Percentiles rank a stretch among this genome's conserved stretches.
phyloP scores from a whole-genome alignment of 2,797 vertebrate species.

The Carapus acus region DNA sequence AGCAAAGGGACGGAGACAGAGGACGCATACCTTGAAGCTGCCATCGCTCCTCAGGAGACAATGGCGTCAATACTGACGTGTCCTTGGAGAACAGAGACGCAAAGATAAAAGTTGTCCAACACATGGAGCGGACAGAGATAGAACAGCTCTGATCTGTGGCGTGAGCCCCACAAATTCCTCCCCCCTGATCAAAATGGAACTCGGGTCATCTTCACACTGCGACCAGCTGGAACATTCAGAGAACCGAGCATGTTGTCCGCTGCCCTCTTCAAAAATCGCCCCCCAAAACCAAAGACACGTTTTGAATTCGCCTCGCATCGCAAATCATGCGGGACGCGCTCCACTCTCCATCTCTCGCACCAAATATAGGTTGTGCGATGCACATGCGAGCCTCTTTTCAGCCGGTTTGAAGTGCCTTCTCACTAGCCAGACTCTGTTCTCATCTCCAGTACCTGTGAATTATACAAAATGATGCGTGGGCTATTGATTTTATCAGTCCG shows the following conservation, averaged over 20 bases:
- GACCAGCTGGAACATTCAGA: conserved; percentile 22
- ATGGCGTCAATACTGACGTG: conserved; percentile 71
- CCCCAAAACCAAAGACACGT: conserved; percentile 18
- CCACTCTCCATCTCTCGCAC: conserved; percentile 8
- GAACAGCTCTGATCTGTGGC: too few species aligned
- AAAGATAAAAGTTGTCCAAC: conserved; percentile 44
- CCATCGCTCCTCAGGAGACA: conserved; percentile 69
- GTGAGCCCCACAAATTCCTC: too few species aligned
- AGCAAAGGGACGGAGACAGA: conserved; percentile 27
- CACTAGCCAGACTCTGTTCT: conserved; percentile 61
- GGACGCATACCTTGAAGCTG: conserved; percentile 35
- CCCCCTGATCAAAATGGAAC: too few species aligned
- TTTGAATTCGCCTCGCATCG: conserved; percentile 28
- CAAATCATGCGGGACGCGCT: neutral
- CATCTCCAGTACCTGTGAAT: conserved; percentile 72
- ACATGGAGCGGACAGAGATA: too few species aligned
- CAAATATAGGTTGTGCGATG: conserved; percentile 62
- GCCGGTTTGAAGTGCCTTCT: conserved; percentile 64
- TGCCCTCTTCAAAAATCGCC: too few species aligned
- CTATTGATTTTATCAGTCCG: conserved; percentile 73
- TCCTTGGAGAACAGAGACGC: conserved; percentile 82
- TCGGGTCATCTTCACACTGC: conserved; percentile 32
- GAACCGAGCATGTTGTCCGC: conserved; percentile 9
- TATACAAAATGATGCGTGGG: conserved; percentile 70
- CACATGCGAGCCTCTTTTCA: conserved; percentile 53